Evolutionary conservation across 2,113 vertebrate species (phyloP).

Genomic region (Gymnorhina tibicen): DNA sequence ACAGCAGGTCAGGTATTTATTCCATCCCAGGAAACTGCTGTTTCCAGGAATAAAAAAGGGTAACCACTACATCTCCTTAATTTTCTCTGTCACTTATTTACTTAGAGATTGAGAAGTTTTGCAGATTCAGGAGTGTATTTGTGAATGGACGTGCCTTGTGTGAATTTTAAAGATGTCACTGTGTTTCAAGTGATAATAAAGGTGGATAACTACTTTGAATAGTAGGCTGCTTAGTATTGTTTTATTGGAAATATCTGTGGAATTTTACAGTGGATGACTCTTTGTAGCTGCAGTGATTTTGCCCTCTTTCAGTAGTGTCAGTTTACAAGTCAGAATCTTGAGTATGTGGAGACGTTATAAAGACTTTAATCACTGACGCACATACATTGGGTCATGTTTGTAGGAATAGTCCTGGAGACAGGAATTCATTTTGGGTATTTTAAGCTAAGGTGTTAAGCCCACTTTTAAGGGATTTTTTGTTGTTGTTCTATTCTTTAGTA

Average conservation of each 20-base stretch:
- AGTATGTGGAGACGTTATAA: not conserved
- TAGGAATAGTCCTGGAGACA: slow-evolving; percentile 24
- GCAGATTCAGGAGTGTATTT: not conserved
- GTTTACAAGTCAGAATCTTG: slow-evolving; percentile 43
- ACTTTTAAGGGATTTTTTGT: not conserved
- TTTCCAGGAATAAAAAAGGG: not conserved
- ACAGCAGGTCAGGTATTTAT: slow-evolving; percentile 5
- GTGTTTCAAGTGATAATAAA: not conserved
- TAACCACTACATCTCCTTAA: not conserved
- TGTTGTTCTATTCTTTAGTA: slow-evolving; percentile 18
- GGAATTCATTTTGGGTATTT: slow-evolving; percentile 15
- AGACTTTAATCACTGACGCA: not conserved
- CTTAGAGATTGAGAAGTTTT: not conserved
- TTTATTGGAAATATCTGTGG: slow-evolving; percentile 37
- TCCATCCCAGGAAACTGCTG: not conserved
- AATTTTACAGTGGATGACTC: slow-evolving; percentile 46
- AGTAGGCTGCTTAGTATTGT: slow-evolving; percentile 7
- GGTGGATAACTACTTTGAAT: not conserved
- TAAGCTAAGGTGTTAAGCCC: slow-evolving; percentile 46
- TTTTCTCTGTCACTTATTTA: not conserved
- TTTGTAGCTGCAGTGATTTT: slow-evolving; percentile 56
- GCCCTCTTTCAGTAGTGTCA: slow-evolving; percentile 47
- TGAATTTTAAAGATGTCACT: not conserved
- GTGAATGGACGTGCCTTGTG: not conserved
- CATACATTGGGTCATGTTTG: not conserved